Base-by-base conservation (phyloP, 2,113 vertebrate species). In the Thryonomys swinderianus region DNA sequence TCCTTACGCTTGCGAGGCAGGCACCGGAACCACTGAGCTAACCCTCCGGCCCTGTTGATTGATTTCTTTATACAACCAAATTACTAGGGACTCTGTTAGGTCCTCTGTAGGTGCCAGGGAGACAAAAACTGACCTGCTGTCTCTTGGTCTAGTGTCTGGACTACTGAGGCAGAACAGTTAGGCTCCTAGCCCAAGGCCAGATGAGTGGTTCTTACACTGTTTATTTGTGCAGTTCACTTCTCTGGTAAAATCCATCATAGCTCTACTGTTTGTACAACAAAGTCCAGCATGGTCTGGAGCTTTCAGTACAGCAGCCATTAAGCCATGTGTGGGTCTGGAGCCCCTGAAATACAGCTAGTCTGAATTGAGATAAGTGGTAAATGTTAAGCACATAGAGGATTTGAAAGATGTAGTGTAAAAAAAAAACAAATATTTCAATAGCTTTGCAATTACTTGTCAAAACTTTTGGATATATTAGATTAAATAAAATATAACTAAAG, bases 121-220 rank as follows among this genome's bases (percentile, higher is more conserved):
- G 83, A 90, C 40, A 90, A 85, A 91, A 80, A 93, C 69, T 64
- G 80, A 95, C 91, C 14, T 67, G 42, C 32, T 84, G 45, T 94
- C 81, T 87, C 81, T 80, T 0, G 12, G 76, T 97, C 93, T 84
- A 59, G 48, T 81, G 83, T 55, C 67, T 94, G 78, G 67, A 57
- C 83, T 67, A 59, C 86, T 32, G 61, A 92, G 83, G 91, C 69
- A 92, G 96, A 96, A 92, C 84, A 82, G 71, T 42, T 88, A 3
- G 48, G 45, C 25, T 85, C 18, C 48, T 32, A 9, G 10, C 13
- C 30, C 78, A 88, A 92, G 78, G 66, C 55, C 42, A 62, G 66
- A 69, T 82, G 51, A 82, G 51, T 69, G 30, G 2, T 78, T 66
- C 66, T 73, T 64, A 87, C 71, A 92, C 30, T 86, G 48, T 37